phyloP scores from a whole-genome alignment of 2,797 vertebrate genomes.

The Urophycis tenuis region DNA sequence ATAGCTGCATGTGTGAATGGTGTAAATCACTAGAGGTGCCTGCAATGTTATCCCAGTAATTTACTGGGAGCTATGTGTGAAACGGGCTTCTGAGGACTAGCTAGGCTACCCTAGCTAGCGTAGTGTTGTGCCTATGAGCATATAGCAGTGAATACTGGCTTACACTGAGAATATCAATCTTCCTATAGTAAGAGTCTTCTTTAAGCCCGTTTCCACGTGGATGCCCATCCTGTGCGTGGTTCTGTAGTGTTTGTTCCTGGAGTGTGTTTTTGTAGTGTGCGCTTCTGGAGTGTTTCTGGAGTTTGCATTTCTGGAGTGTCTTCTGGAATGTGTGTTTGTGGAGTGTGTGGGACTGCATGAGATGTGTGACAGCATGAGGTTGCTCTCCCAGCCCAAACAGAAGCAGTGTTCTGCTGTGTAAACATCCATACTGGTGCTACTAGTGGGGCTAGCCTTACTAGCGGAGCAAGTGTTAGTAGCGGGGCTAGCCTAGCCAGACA shows the following conservation, averaged over 20 bases:
- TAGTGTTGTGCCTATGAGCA: neutral
- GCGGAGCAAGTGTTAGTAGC: neutral
- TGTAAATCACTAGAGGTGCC: no score
- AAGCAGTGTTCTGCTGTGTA: neutral
- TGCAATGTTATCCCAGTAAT: no score
- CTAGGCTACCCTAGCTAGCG: neutral
- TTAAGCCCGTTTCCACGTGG: neutral
- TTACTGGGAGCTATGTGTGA: no score
- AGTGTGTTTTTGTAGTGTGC: no score
- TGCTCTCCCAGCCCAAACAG: neutral
- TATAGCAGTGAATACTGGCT: slow-evolving; percentile 2
- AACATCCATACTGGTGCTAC: neutral
- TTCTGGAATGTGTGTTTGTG: neutral
- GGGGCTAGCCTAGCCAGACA: neutral
- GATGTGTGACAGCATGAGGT: neutral
- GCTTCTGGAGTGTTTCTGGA: neutral
- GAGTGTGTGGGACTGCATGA: neutral
- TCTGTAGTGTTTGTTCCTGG: neutral
- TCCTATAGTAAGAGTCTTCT: neutral
- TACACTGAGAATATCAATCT: neutral
- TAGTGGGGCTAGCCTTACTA: neutral
- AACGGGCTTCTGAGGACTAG: neutral
- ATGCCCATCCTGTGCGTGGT: neutral
- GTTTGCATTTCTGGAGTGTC: neutral
- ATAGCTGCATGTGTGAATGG: no score